Percentiles rank a stretch among this genome's conserved stretches.
These are phyloP conservation scores for Saturnia pavonia DNA, from an alignment of 2,888 invertebrate species.

Conservation along the genomic window DNA sequence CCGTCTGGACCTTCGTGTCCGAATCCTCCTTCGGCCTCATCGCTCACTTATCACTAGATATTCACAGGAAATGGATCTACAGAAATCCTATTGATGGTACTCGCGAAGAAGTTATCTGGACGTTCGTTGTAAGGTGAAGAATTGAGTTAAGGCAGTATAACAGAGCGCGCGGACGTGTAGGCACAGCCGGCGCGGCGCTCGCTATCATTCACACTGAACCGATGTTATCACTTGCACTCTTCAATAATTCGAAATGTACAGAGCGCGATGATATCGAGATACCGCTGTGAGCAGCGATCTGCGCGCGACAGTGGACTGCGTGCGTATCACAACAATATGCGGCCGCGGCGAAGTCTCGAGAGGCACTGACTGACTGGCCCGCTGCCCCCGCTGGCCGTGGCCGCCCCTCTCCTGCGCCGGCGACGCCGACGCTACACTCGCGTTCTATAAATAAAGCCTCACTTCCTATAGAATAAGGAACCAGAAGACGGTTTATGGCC, in stretches of 20 bases:
- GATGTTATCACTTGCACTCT: slow-evolving; percentile 70
- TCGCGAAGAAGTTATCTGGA: slow-evolving; percentile 52
- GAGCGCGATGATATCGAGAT: slow-evolving; percentile 48
- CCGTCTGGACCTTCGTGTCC: slow-evolving; percentile 70
- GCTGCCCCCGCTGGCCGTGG: slow-evolving; percentile 26
- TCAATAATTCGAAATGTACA: slow-evolving; percentile 54
- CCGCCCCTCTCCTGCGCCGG: slow-evolving; percentile 33
- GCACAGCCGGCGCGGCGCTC: slow-evolving; percentile 36
- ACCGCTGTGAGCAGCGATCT: slow-evolving; percentile 35
- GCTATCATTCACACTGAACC: slow-evolving; percentile 68
- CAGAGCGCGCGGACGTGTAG: slow-evolving; percentile 43
- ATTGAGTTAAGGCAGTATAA: slow-evolving; percentile 43
- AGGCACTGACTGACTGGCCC: slow-evolving; percentile 49
- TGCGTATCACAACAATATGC: slow-evolving; percentile 42
- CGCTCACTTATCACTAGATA: slow-evolving; percentile 31
- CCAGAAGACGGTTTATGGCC: slow-evolving; percentile 76
- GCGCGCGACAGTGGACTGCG: slow-evolving; percentile 35
- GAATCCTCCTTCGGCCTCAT: slow-evolving; percentile 75
- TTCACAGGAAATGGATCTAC: slow-evolving; percentile 57
- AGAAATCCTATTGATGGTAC: slow-evolving; percentile 60
- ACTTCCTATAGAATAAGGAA: slow-evolving; percentile 72
- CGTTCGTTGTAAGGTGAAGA: slow-evolving; percentile 58
- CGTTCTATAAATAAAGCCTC: slow-evolving; percentile 73
- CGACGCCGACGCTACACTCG: slow-evolving; percentile 45
- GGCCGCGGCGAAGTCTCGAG: slow-evolving; percentile 53